Percentiles rank a stretch among this genome's conserved stretches.
Evolutionary conservation across 37 sponge, comb jelly and placozoan genomes (phyloP).

Genomic region (Oopsacas minuta): DNA sequence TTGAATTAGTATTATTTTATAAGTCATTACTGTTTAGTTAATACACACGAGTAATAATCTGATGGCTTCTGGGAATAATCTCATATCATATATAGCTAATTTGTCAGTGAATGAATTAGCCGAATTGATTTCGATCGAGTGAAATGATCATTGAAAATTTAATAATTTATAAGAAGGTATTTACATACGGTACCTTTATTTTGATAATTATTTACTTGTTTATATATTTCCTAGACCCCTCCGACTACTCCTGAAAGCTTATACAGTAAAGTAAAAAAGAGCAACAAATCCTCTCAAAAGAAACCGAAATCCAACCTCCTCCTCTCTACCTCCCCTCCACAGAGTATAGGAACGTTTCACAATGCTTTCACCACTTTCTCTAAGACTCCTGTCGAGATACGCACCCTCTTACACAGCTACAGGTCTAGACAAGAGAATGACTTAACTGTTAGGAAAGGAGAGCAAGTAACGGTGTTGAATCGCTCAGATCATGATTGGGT

Average conservation of each 20-base stretch:
- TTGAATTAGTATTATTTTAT: no score
- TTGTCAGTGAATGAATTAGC: no score
- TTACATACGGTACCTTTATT: no score
- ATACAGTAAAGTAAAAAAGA: background rate
- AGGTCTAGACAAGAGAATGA: background rate
- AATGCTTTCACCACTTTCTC: slow-evolving; percentile 1
- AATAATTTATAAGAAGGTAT: no score
- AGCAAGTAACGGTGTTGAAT: background rate
- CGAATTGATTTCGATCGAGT: no score
- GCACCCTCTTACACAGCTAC: background rate
- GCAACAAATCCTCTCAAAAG: background rate
- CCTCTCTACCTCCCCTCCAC: background rate
- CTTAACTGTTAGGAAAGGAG: background rate
- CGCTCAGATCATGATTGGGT: background rate
- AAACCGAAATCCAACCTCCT: background rate
- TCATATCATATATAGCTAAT: no score
- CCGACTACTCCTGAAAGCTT: background rate
- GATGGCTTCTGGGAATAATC: no score
- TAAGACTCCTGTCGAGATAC: background rate
- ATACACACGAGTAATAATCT: no score
- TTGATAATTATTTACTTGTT: no score
- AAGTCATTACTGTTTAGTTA: no score
- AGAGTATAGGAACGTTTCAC: background rate
- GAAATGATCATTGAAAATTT: no score
- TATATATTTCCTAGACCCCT: background rate